Evolutionary conservation across 2,888 invertebrate genomes (phyloP), one percentile per base, ranked within the genome.

Genomic region (Chamaedrilus cognettii): DNA sequence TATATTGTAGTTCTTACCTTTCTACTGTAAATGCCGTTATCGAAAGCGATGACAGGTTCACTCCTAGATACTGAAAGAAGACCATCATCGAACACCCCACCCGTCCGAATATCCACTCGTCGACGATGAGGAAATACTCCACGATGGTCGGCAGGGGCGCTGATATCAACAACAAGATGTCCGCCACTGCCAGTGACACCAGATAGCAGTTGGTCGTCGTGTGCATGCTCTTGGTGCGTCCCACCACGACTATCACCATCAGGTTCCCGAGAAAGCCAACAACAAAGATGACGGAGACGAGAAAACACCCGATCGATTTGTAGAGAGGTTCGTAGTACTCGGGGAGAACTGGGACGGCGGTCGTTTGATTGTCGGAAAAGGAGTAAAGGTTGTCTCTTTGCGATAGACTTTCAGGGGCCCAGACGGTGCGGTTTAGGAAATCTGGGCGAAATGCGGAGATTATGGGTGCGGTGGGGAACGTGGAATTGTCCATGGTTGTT

Each of bases 11-110:
- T n/a, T n/a, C 55, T 19, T 19, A 52, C 55, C 55, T 81, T 77
- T 89, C 89, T n/a, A 89, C 83, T 1, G 88, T 89, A 80, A 89
- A 89, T 15, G 88, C 88, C 4, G 88, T 87, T 66, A 89, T 86
- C 64, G 87, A 87, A 61, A 89, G 80, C 0, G 88, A 85, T 0
- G 87, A 87, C 0, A 87, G 86, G 79, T 88, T 88, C 73, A 88
- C 87, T 5, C 88, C 87, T 28, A 88, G 81, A 77, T 88, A 87
- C 74, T 88, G 88, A 2, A 86, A 80, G 77, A 87, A 87, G 30
- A 87, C 83, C 72, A 87, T 82, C 3, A 86, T 67, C 1, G 86
- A 83, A 75, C 87, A 88, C 56, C 86, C 85, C 65, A 83, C 77
- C 66, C 85, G 78, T 0, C 87, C 87, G 80, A 85, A 86, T 3